Conservation (phyloP, 2,113 vertebrate species). For the Leucoraja erinaceus region DNA sequence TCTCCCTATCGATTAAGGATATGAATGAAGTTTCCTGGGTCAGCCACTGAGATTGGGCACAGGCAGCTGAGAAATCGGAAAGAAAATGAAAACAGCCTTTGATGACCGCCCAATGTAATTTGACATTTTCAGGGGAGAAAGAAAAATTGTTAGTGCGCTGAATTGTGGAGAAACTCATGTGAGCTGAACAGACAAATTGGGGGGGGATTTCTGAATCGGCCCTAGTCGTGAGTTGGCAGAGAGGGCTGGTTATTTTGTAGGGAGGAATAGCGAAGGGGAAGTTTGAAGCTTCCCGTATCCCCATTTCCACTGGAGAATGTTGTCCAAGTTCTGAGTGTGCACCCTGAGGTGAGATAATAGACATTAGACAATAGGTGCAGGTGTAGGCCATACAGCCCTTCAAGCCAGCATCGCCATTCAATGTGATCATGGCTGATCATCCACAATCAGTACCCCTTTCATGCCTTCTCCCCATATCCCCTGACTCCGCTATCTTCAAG, state of each 20-base stretch:
- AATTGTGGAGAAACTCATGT: neutral
- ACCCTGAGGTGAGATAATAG: neutral
- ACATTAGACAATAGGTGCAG: too few species aligned
- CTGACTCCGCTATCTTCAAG: too few species aligned
- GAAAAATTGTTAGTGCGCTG: neutral
- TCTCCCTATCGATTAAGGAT: constrained; percentile 29
- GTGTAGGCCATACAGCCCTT: too few species aligned
- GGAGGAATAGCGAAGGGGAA: neutral
- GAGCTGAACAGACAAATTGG: neutral
- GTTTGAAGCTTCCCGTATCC: neutral
- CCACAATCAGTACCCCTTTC: too few species aligned
- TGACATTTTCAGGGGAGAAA: constrained; percentile 12
- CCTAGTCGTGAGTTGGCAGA: neutral
- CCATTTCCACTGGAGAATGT: too few species aligned
- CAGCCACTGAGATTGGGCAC: constrained; percentile 19
- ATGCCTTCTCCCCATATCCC: too few species aligned
- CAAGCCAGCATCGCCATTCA: too few species aligned
- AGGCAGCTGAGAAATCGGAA: constrained; percentile 22
- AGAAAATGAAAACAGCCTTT: constrained; percentile 28
- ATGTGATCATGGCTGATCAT: too few species aligned
- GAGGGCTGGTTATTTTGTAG: neutral
- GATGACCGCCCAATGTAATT: constrained; percentile 22
- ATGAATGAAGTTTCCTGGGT: constrained; percentile 23
- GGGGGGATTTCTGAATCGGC: too few species aligned
- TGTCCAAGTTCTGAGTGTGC: neutral